These are phyloP conservation scores for Eriocheir sinensis DNA, from an alignment of 1,140 invertebrate species.

Conservation along the genomic window DNA sequence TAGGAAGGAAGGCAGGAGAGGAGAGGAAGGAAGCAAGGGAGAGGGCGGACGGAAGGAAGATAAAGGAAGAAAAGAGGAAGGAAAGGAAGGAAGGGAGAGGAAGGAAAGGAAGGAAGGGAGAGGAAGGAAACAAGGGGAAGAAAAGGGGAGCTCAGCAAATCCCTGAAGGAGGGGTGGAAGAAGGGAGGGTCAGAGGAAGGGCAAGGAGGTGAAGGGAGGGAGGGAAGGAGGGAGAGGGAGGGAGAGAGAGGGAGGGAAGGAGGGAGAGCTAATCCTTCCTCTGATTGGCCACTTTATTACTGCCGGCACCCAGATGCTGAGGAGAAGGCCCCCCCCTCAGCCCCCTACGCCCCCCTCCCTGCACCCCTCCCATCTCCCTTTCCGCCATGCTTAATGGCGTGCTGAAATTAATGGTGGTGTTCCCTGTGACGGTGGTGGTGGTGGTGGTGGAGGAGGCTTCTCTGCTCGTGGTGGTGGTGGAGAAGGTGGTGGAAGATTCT, in stretches of 20 bases:
- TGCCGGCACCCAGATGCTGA: constrained; percentile 10
- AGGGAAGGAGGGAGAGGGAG: constrained; percentile 26
- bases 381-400: neutral
- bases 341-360: neutral
- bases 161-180: neutral
- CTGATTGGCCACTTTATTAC: constrained; percentile 18
- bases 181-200: neutral
- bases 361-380: neutral
- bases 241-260: constrained; percentile 10
- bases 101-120: neutral
- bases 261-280: constrained; percentile 28
- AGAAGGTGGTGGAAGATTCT: neutral
- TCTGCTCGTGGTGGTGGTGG: too few species aligned
- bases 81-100: neutral
- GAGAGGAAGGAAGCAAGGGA: neutral
- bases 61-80: neutral
- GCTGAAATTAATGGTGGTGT: constrained; percentile 1
- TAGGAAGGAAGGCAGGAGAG: neutral
- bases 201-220: neutral
- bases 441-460: too few species aligned
- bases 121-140: neutral
- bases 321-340: neutral
- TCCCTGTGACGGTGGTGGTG: neutral
- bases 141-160: neutral
- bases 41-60: neutral